These are phyloP conservation scores for Magallana gigas DNA, from an alignment of 1,140 invertebrate genomes.

Conservation along the genomic window DNA sequence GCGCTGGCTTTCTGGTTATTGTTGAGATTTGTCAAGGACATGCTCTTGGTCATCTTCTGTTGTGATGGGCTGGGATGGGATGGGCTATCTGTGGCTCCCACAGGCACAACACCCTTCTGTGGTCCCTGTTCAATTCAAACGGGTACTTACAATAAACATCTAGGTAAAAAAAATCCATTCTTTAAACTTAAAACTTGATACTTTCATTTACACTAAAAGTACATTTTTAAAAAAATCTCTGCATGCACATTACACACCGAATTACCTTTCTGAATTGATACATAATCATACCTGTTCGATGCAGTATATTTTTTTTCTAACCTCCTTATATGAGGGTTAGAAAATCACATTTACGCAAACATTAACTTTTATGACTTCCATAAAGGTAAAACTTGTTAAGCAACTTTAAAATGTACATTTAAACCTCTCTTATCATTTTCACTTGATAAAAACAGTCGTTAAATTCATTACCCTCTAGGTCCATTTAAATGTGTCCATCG, in stretches of 20 bases:
- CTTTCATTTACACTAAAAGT: too few species aligned
- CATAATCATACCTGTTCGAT: too few species aligned
- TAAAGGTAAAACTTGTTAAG: neutral
- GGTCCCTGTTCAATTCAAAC: constrained; percentile 13
- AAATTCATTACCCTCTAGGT: constrained; percentile 12
- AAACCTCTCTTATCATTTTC: constrained; percentile 4
- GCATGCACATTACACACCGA: too few species aligned
- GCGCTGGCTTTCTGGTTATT: constrained; percentile 55
- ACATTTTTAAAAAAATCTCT: too few species aligned
- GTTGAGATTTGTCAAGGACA: constrained; percentile 67
- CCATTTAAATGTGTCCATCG: constrained; percentile 5
- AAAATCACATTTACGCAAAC: neutral
- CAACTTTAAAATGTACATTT: neutral
- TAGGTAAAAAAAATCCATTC: too few species aligned
- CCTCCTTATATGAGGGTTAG: neutral
- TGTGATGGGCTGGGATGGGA: neutral
- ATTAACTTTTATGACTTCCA: neutral
- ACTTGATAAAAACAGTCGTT: neutral
- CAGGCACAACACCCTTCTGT: neutral
- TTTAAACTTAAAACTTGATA: too few species aligned
- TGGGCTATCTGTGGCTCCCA: neutral
- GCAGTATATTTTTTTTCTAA: too few species aligned
- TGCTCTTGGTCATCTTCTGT: constrained; percentile 65
- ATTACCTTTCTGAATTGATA: too few species aligned
- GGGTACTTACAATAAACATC: too few species aligned